These are phyloP conservation scores for Heliconius aoede DNA, from an alignment of 2,888 invertebrate species.

Conservation along the genomic window DNA sequence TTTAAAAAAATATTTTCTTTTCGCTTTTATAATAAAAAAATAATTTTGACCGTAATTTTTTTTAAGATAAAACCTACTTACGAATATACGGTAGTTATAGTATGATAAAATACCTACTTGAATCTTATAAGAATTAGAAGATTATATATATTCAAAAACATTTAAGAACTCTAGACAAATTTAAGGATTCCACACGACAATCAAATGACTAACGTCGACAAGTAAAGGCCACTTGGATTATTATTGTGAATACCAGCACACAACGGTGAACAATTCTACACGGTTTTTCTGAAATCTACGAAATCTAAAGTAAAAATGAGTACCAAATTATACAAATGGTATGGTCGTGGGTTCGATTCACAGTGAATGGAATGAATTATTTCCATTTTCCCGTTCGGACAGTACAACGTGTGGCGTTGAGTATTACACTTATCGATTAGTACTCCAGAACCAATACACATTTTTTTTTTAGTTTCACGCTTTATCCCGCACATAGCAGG, in stretches of 20 bases:
- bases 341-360: background rate
- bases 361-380: background rate
- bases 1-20: too few species aligned
- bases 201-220: constrained; percentile 3
- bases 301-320: background rate
- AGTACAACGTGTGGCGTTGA: background rate
- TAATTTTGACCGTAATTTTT: too few species aligned
- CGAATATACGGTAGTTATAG: too few species aligned
- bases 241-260: constrained; percentile 6
- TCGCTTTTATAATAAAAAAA: too few species aligned
- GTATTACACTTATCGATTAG: too few species aligned
- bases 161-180: constrained; percentile 1
- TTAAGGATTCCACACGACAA: constrained; percentile 6
- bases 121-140: background rate
- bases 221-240: constrained; percentile 10
- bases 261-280: constrained; percentile 4
- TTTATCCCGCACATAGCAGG: background rate
- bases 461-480: too few species aligned
- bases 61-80: too few species aligned
- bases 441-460: too few species aligned
- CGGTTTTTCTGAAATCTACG: background rate
- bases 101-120: too few species aligned
- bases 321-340: background rate
- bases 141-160: background rate
- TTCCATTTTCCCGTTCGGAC: too few species aligned